Conservation (phyloP, 2,888 invertebrate species). For the Argyresthia albistria region DNA sequence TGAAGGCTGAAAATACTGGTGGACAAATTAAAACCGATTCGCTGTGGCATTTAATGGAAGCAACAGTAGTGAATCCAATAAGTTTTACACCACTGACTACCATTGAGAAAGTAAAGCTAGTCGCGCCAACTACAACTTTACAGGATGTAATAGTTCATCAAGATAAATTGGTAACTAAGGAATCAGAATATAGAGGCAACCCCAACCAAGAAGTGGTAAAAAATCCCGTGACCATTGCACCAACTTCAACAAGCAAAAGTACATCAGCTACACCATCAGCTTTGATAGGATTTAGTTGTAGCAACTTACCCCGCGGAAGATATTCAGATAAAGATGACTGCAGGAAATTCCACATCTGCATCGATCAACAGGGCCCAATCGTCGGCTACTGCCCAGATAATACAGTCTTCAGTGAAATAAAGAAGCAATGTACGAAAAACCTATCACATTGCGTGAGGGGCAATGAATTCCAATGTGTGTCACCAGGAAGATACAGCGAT, state of each 20-base stretch:
- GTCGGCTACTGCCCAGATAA: conserved; percentile 42
- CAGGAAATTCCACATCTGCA: conserved; percentile 65
- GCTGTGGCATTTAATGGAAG: too few species aligned
- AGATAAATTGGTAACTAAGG: too few species aligned
- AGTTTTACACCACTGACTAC: too few species aligned
- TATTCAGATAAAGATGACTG: conserved; percentile 60
- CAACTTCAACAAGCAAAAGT: neutral
- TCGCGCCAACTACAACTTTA: too few species aligned
- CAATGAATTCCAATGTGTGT: conserved; percentile 57
- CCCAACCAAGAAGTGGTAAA: too few species aligned
- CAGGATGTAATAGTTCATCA: too few species aligned
- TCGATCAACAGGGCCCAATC: conserved; percentile 33
- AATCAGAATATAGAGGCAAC: too few species aligned
- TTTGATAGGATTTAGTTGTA: conserved; percentile 23
- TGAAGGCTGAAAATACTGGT: too few species aligned
- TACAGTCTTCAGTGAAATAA: conserved; percentile 55
- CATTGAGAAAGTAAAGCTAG: too few species aligned
- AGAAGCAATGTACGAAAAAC: conserved; percentile 57
- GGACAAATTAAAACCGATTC: too few species aligned
- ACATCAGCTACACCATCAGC: neutral
- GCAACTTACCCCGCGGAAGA: conserved; percentile 38
- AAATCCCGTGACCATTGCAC: neutral
- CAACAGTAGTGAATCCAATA: too few species aligned
- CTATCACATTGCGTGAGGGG: conserved; percentile 57
- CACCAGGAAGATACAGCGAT: conserved; percentile 48